phyloP scores from a whole-genome alignment of 2,888 invertebrate species.

The Sisyra nigra region DNA sequence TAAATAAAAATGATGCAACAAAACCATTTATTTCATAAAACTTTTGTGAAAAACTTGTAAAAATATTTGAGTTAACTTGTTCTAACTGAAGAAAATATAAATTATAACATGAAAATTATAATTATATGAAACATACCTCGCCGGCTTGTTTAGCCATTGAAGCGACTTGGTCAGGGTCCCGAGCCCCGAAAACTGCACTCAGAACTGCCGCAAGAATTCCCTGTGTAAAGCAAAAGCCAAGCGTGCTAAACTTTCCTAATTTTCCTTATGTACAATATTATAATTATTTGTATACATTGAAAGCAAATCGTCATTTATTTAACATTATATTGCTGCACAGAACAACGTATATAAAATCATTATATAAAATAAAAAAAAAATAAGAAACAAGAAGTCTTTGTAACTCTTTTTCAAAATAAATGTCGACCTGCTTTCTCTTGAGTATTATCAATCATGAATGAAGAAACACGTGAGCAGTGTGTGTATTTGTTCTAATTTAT shows the following conservation, averaged over 20 bases:
- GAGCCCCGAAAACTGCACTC: slow-evolving; percentile 78
- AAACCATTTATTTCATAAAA: too few species aligned
- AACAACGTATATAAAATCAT: not conserved
- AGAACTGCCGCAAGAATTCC: slow-evolving; percentile 84
- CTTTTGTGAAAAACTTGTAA: too few species aligned
- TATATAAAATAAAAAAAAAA: not conserved
- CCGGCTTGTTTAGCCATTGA: slow-evolving; percentile 90
- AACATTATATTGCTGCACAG: not conserved
- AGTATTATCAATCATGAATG: too few species aligned
- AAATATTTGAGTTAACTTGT: slow-evolving; percentile 1
- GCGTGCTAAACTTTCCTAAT: slow-evolving; percentile 13
- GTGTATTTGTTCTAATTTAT: too few species aligned
- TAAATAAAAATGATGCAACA: too few species aligned
- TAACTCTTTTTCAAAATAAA: too few species aligned
- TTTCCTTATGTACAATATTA: not conserved
- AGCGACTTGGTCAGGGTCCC: slow-evolving; percentile 83
- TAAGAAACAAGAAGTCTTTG: not conserved
- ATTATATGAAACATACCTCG: slow-evolving; percentile 55
- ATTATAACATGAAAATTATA: slow-evolving; percentile 1
- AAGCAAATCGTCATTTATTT: not conserved
- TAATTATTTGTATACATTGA: slow-evolving; percentile 1
- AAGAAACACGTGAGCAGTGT: too few species aligned
- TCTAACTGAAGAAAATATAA: not conserved
- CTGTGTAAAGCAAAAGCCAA: slow-evolving; percentile 40
- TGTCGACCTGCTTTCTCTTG: too few species aligned